A percentile compares a stretch with the other conserved stretches of the same genome.
These are phyloP conservation scores for Drosophila grimshawi DNA, from an alignment of 1,140 invertebrate species.

Conservation along the genomic window DNA sequence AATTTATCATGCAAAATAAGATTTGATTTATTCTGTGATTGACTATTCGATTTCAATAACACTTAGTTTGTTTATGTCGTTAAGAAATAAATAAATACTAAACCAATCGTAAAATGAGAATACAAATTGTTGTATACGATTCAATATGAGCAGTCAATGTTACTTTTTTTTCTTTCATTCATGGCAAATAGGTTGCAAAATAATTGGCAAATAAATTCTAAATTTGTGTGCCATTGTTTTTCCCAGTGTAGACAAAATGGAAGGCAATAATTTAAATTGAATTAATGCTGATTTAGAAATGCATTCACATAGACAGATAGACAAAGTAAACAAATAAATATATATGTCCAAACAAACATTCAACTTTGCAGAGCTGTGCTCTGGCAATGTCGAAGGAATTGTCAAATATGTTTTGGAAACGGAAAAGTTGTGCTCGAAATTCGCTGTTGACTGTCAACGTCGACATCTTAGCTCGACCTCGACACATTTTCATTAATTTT, in stretches of 20 bases:
- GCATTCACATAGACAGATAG: neutral
- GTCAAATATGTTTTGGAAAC: slow-evolving; percentile 44
- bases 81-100: no score
- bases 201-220: no score
- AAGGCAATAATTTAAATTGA: slow-evolving; percentile 2
- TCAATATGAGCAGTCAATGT: no score
- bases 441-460: slow-evolving; percentile 57
- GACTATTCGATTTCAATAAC: no score
- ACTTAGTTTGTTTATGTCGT: no score
- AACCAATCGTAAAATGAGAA: no score
- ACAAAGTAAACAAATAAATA: neutral
- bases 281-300: slow-evolving; percentile 2
- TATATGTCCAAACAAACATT: neutral
- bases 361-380: neutral
- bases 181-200: no score
- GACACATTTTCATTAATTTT: slow-evolving; percentile 2
- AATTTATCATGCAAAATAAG: no score
- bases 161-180: no score
- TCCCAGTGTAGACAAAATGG: neutral
- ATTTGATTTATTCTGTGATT: no score
- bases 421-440: slow-evolving; percentile 37
- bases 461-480: slow-evolving; percentile 39
- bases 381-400: slow-evolving; percentile 22
- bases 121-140: no score
- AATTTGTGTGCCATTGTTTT: no score